Base-by-base conservation (phyloP, 2,888 invertebrate species). In the Metacarcinus magister region DNA sequence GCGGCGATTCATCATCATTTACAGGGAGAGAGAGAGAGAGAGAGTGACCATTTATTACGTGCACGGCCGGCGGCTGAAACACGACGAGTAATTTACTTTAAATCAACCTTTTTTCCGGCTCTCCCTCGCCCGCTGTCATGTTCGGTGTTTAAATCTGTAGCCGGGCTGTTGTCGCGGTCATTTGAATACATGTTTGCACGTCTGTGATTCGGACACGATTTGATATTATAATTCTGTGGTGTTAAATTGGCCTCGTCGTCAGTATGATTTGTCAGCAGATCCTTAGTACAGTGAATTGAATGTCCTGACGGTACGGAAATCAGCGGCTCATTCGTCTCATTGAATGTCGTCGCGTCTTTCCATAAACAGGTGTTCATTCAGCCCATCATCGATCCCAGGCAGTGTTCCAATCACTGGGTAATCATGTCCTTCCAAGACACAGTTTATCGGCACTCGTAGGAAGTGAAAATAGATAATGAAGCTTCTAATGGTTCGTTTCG, bases 1-100 rank as follows among this genome's bases (percentile, higher is more conserved):
- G 39, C 87, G 39, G 8, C 87, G 87, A 8, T 91, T 91, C 91
- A 91, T 91, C 48, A 44, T 91, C 46, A 91, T 91, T 48, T 44
- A n/a, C 44, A 44, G 48, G 28, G 44, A 48, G 91, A 44, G n/a
- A 67, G 67, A 60, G 60, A 60, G 60, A 60, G 60, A 13, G 60
- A 60, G 60, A 19, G 19, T 23, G 32, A 5, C 82, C 82, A 82
- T 87, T 39, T 10, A 39, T 87, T 87, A 87, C 28, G 28, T 28
- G 75, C 75, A 75, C n/a, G 75, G 75, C 7, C 23, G 32, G 87
- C 54, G 87, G 16, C 39, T 10, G 87, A 16, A 87, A 87, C 87
- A 28, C 87, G 32, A 16, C 32, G 32, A 16, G 32, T 39, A 87
- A 87, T 87, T 87, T 87, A 87, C 87, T 87, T 75, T 39, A 13